Conservation (phyloP, 2,113 vertebrate species). For the Catharus fuscescens region DNA sequence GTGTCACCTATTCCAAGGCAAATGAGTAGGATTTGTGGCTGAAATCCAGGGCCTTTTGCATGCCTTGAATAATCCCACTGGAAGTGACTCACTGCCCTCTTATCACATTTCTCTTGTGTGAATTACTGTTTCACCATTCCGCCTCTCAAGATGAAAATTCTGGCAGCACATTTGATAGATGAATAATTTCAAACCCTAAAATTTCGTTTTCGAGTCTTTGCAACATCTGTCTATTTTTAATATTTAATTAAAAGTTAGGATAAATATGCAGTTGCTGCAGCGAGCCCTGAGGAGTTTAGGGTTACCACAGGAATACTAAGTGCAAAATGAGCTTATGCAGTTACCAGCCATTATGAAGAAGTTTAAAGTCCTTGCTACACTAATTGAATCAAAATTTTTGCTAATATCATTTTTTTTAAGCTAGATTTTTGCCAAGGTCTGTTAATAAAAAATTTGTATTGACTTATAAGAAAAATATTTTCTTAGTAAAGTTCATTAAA, state of each 20-base stretch:
- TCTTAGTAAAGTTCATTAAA: neutral
- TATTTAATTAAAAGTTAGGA: neutral
- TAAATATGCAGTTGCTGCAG: neutral
- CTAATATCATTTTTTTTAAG: neutral
- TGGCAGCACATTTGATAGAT: neutral
- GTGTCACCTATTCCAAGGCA: neutral
- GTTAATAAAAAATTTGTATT: neutral
- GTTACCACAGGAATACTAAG: neutral
- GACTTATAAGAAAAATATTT: neutral
- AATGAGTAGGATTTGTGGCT: conserved; percentile 9
- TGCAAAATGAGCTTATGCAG: neutral
- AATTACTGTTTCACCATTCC: neutral
- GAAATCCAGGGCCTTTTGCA: neutral
- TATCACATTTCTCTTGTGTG: neutral
- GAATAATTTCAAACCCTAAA: neutral
- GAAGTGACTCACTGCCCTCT: neutral
- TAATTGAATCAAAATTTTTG: neutral
- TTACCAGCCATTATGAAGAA: neutral
- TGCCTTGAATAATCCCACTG: neutral
- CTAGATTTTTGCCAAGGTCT: neutral
- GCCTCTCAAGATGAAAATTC: neutral
- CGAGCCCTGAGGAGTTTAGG: neutral
- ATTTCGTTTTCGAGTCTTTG: neutral
- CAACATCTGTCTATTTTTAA: neutral
- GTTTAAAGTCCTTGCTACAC: neutral